Evolutionary conservation across 2,113 vertebrate species (phyloP).

Genomic region (Oncorhynchus keta): DNA sequence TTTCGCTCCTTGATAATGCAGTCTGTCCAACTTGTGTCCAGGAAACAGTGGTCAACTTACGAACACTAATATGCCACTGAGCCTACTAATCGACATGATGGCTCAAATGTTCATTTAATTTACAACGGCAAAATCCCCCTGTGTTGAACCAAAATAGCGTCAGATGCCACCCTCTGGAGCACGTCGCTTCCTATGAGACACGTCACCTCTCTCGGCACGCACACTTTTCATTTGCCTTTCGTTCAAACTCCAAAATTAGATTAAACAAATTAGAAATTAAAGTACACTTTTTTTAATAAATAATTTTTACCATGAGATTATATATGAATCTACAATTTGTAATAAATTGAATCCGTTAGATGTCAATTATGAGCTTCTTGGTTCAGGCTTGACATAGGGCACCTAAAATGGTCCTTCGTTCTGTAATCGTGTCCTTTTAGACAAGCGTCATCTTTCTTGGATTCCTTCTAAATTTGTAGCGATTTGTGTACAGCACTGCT

Average conservation of each 20-base stretch:
- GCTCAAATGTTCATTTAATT: slow-evolving; percentile 30
- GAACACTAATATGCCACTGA: slow-evolving; percentile 26
- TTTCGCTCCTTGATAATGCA: slow-evolving; percentile 7
- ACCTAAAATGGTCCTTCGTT: slow-evolving; percentile 53
- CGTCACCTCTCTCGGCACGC: slow-evolving; percentile 43
- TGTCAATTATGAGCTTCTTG: neutral
- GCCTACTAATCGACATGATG: slow-evolving; percentile 43
- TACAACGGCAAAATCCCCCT: rapidly evolving
- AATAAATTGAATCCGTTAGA: neutral
- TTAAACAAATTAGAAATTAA: rapidly evolving
- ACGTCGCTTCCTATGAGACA: slow-evolving; percentile 50
- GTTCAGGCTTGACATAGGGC: slow-evolving; percentile 54
- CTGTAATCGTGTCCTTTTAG: slow-evolving; percentile 77
- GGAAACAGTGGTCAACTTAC: slow-evolving; percentile 12
- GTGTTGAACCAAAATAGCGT: slow-evolving; percentile 66
- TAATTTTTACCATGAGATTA: neutral
- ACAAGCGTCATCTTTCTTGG: slow-evolving; percentile 61
- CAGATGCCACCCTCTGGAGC: slow-evolving; percentile 21
- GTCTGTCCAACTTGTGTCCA: slow-evolving; percentile 1
- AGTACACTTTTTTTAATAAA: too few species aligned
- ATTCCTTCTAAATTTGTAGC: too few species aligned
- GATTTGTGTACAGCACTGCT: too few species aligned
- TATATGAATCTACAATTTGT: neutral
- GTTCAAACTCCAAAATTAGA: neutral
- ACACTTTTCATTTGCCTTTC: slow-evolving; percentile 11